Percentiles rank a stretch among this genome's conserved stretches.
phyloP scores from a whole-genome alignment of 2,888 invertebrate species.

The Amorpha juglandis region DNA sequence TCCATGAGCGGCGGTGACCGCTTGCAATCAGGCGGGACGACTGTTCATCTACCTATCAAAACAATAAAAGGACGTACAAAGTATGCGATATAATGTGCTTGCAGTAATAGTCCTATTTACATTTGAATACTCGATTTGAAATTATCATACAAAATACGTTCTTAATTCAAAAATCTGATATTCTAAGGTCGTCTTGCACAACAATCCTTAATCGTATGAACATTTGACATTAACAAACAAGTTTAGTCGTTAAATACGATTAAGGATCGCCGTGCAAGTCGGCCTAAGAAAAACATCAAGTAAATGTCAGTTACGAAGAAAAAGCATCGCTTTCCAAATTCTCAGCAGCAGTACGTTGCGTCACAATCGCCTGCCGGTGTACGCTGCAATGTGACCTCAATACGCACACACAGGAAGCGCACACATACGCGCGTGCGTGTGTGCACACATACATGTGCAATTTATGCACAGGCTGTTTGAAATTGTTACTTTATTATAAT shows the following conservation, averaged over 20 bases:
- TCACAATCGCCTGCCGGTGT: slow-evolving; percentile 50
- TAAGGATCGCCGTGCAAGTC: no score
- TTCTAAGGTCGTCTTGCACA: no score
- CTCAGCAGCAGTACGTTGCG: slow-evolving; percentile 25
- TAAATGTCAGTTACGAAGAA: slow-evolving; percentile 13
- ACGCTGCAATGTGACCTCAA: slow-evolving; percentile 76
- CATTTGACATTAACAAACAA: no score
- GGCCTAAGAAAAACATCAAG: slow-evolving; percentile 6
- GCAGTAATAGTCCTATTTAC: no score
- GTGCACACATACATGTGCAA: slow-evolving; percentile 55
- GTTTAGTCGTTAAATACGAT: no score
- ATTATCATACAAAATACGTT: background rate
- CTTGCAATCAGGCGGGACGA: no score
- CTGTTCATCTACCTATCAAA: no score
- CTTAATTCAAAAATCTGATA: background rate
- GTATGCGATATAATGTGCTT: no score
- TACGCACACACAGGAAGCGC: slow-evolving; percentile 57
- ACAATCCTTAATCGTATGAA: no score
- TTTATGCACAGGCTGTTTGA: slow-evolving; percentile 59
- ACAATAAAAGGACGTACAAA: no score
- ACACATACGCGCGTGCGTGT: slow-evolving; percentile 51
- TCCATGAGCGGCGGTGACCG: no score
- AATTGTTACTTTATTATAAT: slow-evolving; percentile 45
- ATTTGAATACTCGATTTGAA: no score
- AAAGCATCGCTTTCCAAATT: slow-evolving; percentile 22